Evolutionary conservation across 2,888 invertebrate genomes (phyloP), one percentile per base, ranked within the genome.

Genomic region (Lasiommata megera): DNA sequence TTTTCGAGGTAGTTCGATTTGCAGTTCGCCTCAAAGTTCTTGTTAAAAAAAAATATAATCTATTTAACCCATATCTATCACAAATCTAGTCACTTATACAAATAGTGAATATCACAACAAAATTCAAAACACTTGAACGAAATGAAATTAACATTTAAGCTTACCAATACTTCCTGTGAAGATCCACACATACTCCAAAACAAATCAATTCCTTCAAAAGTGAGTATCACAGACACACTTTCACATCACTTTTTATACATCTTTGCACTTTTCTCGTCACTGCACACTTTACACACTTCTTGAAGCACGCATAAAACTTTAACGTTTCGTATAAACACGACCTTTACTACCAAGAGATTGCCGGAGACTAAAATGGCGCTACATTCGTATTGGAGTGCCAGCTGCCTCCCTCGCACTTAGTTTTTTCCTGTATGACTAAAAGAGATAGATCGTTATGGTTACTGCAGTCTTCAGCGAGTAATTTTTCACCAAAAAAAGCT

Each of bases 311-410:
- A 51, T n/a, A 56, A 31, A 61, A 55, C 58, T 61, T 58, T 55
- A 43, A 8, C 16, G 16, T 18, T 38, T 6, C 12, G 28, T 18
- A 40, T 17, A 37, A 31, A 54, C 68, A 70, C 69, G 67, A 61
- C 74, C 63, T 52, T 38, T 59, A 47, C 58, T 36, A 55, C 12
- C 37, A 44, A 66, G 58, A 63, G 75, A 65, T 78, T 73, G 60
- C 47, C 65, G 58, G 28, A 57, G 62, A 82, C 81, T 83, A 75
- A 73, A 77, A 76, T 76, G 60, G 72, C 65, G 72, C 72, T 72
- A 72, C 72, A 46, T 28, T 31, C 54, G 37, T 31, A 66, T 69
- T 66, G 53, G 14, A 51, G 51, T 56, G 48, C 47, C 54, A 59
- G 68, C 67, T 67, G 64, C 58, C 65, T 65, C 71, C 68, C 66